These are phyloP conservation scores for Lagocephalus sceleratus DNA, from an alignment of 2,797 vertebrate genomes.

Conservation along the genomic window DNA sequence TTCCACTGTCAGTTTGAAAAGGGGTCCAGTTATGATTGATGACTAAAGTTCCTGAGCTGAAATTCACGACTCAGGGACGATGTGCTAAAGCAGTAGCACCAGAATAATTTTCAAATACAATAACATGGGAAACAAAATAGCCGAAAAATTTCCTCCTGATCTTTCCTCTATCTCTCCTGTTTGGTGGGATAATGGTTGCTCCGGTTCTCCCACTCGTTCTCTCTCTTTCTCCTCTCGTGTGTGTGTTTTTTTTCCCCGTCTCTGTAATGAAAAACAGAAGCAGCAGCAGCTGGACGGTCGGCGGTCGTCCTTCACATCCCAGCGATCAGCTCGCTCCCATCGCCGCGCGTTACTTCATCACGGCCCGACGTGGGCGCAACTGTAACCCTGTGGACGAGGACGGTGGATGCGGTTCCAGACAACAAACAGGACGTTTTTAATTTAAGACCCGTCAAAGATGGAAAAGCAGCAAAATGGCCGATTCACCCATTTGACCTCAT, in stretches of 20 bases:
- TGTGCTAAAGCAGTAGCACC: no score
- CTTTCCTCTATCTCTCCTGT: background rate
- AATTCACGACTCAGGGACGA: no score
- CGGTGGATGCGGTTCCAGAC: no score
- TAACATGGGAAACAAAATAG: background rate
- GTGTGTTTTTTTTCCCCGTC: no score
- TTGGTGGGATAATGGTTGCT: background rate
- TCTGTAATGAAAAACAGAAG: slow-evolving; percentile 58
- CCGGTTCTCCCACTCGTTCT: background rate
- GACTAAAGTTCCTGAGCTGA: no score
- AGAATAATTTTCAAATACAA: slow-evolving; percentile 14
- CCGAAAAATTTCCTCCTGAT: no score
- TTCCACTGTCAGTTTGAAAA: no score
- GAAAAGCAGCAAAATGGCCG: no score
- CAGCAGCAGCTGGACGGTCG: slow-evolving; percentile 65
- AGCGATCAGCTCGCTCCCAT: slow-evolving; percentile 75
- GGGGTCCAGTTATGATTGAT: no score
- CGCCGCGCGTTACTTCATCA: slow-evolving; percentile 61
- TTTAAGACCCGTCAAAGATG: background rate
- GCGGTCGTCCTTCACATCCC: slow-evolving; percentile 82
- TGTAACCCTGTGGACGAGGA: no score
- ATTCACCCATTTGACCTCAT: no score
- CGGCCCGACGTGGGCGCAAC: background rate
- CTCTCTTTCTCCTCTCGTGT: background rate
- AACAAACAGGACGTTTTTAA: no score